Percentiles rank a stretch among this genome's conserved stretches.
These are phyloP conservation scores for Sycon ciliatum DNA, from an alignment of 37 sponge, comb jelly and placozoan species.

Conservation along the genomic window DNA sequence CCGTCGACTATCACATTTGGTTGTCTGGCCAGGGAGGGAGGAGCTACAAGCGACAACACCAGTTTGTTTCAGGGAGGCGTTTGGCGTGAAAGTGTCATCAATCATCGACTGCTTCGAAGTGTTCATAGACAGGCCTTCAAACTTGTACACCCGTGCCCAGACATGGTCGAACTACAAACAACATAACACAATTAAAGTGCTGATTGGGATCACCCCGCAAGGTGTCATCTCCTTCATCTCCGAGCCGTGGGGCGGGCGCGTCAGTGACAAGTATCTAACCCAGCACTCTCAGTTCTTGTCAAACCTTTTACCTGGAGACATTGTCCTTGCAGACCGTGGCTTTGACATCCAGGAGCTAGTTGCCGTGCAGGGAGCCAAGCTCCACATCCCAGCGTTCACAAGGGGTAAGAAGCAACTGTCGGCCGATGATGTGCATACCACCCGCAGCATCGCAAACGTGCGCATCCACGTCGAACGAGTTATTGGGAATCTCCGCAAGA, in stretches of 20 bases:
- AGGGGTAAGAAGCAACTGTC: constrained; percentile 52
- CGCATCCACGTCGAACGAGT: constrained; percentile 67
- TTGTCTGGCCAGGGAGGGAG: constrained; percentile 50
- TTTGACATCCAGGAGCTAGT: constrained; percentile 62
- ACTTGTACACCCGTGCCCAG: constrained; percentile 25
- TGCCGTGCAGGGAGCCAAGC: constrained; percentile 28
- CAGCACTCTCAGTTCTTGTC: no score
- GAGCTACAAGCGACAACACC: constrained; percentile 34
- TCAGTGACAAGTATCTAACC: no score
- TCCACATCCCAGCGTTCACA: constrained; percentile 60
- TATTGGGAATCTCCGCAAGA: constrained; percentile 45
- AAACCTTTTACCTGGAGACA: constrained; percentile 62
- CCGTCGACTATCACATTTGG: constrained; percentile 19
- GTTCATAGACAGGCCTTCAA: constrained; percentile 25
- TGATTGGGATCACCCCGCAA: constrained; percentile 27
- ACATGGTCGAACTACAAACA: no score
- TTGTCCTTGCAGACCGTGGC: constrained; percentile 59
- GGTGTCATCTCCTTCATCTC: constrained; percentile 23
- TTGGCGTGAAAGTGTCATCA: constrained; percentile 24
- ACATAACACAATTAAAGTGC: no score
- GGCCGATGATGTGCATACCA: constrained; percentile 41
- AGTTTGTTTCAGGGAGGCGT: constrained; percentile 25
- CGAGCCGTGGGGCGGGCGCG: no score
- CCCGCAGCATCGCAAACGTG: constrained; percentile 57
- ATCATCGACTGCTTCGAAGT: constrained; percentile 37